These are phyloP conservation scores for Erythrocercus mccallii DNA, from an alignment of 2,113 vertebrate species.

Conservation along the genomic window DNA sequence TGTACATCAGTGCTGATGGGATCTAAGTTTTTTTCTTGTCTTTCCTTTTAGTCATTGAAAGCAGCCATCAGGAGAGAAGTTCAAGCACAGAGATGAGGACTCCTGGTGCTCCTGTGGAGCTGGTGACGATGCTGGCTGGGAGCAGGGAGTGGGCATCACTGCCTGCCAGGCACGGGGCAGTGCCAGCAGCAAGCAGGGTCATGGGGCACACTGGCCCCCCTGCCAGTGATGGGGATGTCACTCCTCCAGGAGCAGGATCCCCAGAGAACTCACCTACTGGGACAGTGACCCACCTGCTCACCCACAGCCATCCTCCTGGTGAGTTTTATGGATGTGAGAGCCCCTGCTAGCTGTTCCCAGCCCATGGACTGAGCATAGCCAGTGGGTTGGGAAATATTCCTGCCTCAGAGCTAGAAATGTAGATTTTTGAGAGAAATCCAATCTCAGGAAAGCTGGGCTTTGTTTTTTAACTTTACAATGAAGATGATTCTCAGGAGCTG, in stretches of 20 bases:
- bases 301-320: not conserved
- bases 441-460: not conserved
- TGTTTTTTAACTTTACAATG: not conserved
- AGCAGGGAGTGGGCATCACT: conserved; percentile 65
- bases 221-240: not conserved
- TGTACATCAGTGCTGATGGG: not conserved
- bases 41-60: conserved; percentile 37
- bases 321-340: not conserved
- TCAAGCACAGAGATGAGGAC: conserved; percentile 15
- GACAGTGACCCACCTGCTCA: not conserved
- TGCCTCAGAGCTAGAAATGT: not conserved
- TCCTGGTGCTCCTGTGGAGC: conserved; percentile 44
- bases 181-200: accelerated
- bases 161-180: not conserved
- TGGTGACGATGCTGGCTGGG: conserved; percentile 56
- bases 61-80: not conserved
- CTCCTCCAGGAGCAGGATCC: not conserved
- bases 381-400: not conserved
- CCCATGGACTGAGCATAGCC: accelerated
- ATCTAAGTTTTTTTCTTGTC: not conserved
- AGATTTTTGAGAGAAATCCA: not conserved
- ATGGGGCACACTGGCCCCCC: accelerated
- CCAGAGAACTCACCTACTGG: not conserved
- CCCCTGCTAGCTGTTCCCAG: not conserved
- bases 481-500: not conserved